Evolutionary conservation across 2,113 vertebrate genomes (phyloP).

Genomic region (human (Homo sapiens)): GRCh38 chr4:64482501-64483000

Average conservation of each 20-base stretch:
- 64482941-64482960: neutral
- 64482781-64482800: neutral
- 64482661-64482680: neutral
- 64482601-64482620: neutral
- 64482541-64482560: neutral
- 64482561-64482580: neutral
- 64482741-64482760: neutral
- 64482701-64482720: neutral
- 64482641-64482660: neutral
- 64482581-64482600: neutral
- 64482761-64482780: neutral
- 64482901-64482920: slow-evolving; percentile 17
- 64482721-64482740: neutral
- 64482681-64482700: neutral
- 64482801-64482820: neutral
- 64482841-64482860: neutral
- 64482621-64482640: neutral
- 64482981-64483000: neutral
- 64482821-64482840: neutral
- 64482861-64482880: neutral
- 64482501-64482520: neutral
- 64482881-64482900: neutral
- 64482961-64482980: neutral
- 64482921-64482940: neutral
- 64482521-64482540: neutral